Evolutionary conservation across 2,888 invertebrate species (phyloP).

Genomic region (Chesias legatella): DNA sequence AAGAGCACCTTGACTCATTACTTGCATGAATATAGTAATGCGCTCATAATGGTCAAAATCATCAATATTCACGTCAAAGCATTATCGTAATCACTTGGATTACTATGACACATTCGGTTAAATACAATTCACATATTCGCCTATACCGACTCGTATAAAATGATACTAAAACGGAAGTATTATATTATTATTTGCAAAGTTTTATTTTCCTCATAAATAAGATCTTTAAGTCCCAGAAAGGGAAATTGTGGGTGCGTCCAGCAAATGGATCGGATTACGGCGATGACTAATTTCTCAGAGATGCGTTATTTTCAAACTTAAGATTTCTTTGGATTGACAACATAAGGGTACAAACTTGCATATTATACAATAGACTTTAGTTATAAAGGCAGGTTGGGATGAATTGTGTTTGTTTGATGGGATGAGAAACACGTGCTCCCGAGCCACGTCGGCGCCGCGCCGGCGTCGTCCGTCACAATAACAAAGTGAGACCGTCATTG

Average conservation of each 20-base stretch:
- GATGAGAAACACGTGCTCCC: slow-evolving; percentile 67
- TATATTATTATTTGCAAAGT: no score
- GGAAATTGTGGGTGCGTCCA: not conserved
- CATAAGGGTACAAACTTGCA: slow-evolving; percentile 23
- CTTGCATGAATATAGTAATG: slow-evolving; percentile 32
- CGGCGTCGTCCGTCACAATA: slow-evolving; percentile 55
- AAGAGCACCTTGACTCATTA: slow-evolving; percentile 65
- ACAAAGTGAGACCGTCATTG: slow-evolving; percentile 67
- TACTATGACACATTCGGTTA: slow-evolving; percentile 38
- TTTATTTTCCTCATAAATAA: no score
- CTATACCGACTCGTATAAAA: no score
- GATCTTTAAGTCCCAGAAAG: no score
- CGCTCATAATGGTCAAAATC: slow-evolving; percentile 44
- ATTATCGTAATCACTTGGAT: slow-evolving; percentile 34
- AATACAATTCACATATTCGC: no score
- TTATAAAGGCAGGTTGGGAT: slow-evolving; percentile 29
- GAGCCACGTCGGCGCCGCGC: slow-evolving; percentile 46
- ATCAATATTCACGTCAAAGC: slow-evolving; percentile 34
- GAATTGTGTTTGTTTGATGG: slow-evolving; percentile 40
- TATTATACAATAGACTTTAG: not conserved
- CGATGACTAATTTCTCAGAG: slow-evolving; percentile 3
- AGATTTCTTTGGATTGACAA: slow-evolving; percentile 9
- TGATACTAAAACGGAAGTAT: no score
- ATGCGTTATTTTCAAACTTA: no score
- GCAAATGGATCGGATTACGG: slow-evolving; percentile 14